Base-by-base conservation (phyloP, 1,140 invertebrate species). In the Platyscapa corneri region DNA sequence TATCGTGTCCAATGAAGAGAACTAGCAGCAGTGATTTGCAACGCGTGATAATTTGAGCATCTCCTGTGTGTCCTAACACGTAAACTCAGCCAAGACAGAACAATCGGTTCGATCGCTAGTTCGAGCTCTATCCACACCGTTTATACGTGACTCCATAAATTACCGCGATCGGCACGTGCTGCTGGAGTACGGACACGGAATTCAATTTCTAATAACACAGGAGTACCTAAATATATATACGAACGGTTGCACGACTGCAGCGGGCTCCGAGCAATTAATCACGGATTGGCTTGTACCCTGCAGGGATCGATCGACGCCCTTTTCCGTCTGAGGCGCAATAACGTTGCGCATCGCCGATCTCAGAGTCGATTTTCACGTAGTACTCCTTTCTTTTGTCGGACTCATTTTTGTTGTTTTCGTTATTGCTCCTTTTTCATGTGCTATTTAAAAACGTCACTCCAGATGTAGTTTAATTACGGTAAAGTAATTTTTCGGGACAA, bases 171-270 rank as follows among this genome's bases (percentile, higher is more conserved):
- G 46, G 16, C 49, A 60, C 46, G 56, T 72, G 67, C 14, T 37
- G n/a, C n/a, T 60, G 27, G 5, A 60, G 56, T 23, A 1, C 5
- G 27, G 14, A 27, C 53, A 23, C 20, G 78, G 70, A 84, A 84
- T 81, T 76, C 70, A 83, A 83, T 86, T 83, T 86, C 70, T 84
- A 86, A 79, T 81, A 85, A 79, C 76, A 46, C 42, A 18, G 30
- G 42, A 34, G 37, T 27, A 42, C 37, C 70, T 42, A 42, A 72
- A 74, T 74, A 39, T 42, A n/a, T 60, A 60, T 60, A 60, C 56
- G 56, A 60, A 23, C 1, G 56, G 56, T 27, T 60, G 20, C 20
- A 34, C 65, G 65, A 5, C 65, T 34, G 20, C 3, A 53, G 37
- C 7, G n/a, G 37, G 20, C 16, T 32, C 32, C 64, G 46, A 20